Percentiles rank a stretch among this genome's conserved stretches.
Conservation (phyloP, 2,888 invertebrate species). For the Sphaerophoria rueppellii region DNA sequence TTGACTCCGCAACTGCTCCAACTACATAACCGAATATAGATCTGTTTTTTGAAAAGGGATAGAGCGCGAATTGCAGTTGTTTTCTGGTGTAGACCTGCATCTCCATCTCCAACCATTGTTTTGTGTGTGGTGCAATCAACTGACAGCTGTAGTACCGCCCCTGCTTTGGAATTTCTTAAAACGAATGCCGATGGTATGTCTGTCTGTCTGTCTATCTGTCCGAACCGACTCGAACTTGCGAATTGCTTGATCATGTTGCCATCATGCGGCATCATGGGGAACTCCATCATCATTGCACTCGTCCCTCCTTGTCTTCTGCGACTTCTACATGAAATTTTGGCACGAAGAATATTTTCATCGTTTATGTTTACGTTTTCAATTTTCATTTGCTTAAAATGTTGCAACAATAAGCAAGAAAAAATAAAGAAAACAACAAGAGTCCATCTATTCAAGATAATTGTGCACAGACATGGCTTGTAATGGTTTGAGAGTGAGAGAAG, state of each 20-base stretch:
- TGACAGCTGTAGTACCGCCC: conserved; percentile 55
- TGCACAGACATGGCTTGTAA: background rate
- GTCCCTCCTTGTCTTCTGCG: conserved; percentile 18
- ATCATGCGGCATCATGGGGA: background rate
- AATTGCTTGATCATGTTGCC: conserved; percentile 60
- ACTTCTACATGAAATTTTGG: conserved; percentile 22
- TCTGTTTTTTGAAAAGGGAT: conserved; percentile 7
- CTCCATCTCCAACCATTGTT: conserved; percentile 52
- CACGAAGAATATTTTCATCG: conserved; percentile 36
- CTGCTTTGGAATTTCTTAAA: conserved; percentile 50
- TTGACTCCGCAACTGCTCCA: conserved; percentile 1
- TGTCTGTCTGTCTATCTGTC: conserved; percentile 28
- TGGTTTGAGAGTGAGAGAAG: conserved; percentile 19
- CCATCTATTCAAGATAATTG: conserved; percentile 26
- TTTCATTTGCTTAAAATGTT: conserved; percentile 48
- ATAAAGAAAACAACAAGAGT: background rate
- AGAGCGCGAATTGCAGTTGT: background rate
- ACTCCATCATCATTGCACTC: conserved; percentile 25
- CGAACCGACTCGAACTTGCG: conserved; percentile 27
- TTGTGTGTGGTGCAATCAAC: conserved; percentile 47
- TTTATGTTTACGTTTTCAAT: conserved; percentile 61
- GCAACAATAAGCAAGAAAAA: conserved; percentile 12
- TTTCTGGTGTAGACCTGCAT: conserved; percentile 1
- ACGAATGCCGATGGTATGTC: conserved; percentile 36
- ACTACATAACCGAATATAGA: background rate